These are phyloP conservation scores for Carabus problematicus DNA, from an alignment of 2,888 invertebrate genomes.

Conservation along the genomic window DNA sequence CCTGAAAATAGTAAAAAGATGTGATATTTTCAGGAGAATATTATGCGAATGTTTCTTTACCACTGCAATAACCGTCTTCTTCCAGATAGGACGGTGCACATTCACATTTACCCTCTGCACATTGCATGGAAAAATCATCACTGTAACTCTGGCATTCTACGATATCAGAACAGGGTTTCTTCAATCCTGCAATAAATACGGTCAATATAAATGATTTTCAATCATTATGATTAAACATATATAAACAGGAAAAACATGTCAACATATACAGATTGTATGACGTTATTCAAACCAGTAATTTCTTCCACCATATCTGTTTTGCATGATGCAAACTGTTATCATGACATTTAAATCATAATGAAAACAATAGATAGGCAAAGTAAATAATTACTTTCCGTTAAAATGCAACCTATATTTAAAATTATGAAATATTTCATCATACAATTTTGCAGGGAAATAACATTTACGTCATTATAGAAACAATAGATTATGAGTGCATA, in stretches of 20 bases:
- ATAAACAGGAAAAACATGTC: neutral
- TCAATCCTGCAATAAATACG: constrained; percentile 49
- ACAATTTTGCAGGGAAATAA: too few species aligned
- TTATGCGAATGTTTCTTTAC: constrained; percentile 26
- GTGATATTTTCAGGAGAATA: too few species aligned
- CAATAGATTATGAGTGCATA: neutral
- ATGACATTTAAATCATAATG: too few species aligned
- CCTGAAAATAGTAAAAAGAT: too few species aligned
- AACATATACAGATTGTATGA: too few species aligned
- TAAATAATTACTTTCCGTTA: too few species aligned
- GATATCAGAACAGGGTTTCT: constrained; percentile 49
- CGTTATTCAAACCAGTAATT: too few species aligned
- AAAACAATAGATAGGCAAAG: too few species aligned
- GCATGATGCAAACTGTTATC: too few species aligned
- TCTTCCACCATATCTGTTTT: too few species aligned
- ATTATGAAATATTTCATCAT: too few species aligned
- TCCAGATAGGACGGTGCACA: constrained; percentile 48
- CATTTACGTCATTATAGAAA: neutral
- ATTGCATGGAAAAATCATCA: constrained; percentile 47
- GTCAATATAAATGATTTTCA: neutral
- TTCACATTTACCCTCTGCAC: constrained; percentile 47
- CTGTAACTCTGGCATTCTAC: constrained; percentile 46
- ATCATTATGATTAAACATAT: neutral
- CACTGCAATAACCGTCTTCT: constrained; percentile 48
- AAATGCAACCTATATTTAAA: too few species aligned